Percentiles rank a stretch among this genome's conserved stretches.
Evolutionary conservation across 2,113 vertebrate species (phyloP).

Genomic region (Eudyptes chrysolophus): DNA sequence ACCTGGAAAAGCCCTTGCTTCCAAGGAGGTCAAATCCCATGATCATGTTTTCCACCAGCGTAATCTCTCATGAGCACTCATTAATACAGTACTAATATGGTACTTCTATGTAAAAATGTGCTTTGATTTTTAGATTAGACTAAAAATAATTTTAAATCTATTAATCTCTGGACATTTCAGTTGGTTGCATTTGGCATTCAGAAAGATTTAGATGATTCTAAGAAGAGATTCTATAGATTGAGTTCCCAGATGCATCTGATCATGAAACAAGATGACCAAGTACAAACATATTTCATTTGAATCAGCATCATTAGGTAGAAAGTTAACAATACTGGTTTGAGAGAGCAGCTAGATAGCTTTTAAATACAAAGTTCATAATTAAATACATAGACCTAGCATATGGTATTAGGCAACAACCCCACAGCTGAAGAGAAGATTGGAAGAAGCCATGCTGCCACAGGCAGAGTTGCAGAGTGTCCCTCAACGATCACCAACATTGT

Average conservation of each 20-base stretch:
- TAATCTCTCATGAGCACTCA: not conserved
- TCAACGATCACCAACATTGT: not conserved
- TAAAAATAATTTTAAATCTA: not conserved
- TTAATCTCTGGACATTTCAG: not conserved
- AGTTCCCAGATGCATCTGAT: not conserved
- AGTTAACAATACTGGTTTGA: not conserved
- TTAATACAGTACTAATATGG: not conserved
- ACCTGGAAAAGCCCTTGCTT: not conserved
- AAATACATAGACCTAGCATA: not conserved
- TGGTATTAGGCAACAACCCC: not conserved
- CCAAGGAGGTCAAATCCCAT: constrained; percentile 7
- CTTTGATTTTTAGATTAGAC: not conserved
- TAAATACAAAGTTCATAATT: not conserved
- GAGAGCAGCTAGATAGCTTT: not conserved
- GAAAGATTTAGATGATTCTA: not conserved
- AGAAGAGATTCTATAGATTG: not conserved
- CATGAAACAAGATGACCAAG: not conserved
- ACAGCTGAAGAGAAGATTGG: not conserved
- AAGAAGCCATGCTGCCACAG: not conserved
- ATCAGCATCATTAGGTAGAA: not conserved
- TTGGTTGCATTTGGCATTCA: not conserved
- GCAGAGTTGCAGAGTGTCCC: not conserved
- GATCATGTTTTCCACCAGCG: not conserved
- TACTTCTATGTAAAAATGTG: not conserved
- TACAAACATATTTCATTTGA: not conserved